Evolutionary conservation across 1,140 invertebrate species (phyloP), one percentile per base, ranked within the genome.

Genomic region (Ceratina australensis): DNA sequence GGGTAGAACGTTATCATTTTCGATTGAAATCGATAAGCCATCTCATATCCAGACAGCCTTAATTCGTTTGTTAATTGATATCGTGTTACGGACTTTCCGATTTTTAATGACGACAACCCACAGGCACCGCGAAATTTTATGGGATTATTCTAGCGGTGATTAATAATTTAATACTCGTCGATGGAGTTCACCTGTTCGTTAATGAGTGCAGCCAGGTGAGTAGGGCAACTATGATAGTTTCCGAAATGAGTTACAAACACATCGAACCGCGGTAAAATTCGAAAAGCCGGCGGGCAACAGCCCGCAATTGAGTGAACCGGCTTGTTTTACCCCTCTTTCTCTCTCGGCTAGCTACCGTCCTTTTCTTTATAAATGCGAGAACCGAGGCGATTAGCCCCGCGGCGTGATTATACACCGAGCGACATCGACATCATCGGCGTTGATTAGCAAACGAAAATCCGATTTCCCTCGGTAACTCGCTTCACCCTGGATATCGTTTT

Each of bases 381-480:
- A 59, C 78, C 69, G 56, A 67, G 56, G 26, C 82, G 83, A 85
- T 85, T 84, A 85, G 69, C 83, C 82, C 72, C 52, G 56, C 78
- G 83, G 83, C 82, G 57, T 81, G 71, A 84, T 85, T 85, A 81
- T 85, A 84, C 69, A 61, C 13, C 61, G 69, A 64, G 69, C 82
- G 83, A 85, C 84, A 85, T 85, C 71, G 74, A 64, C 81, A 69
- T 85, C 82, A 85, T 84, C 80, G 82, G 63, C 82, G 79, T 78
- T 78, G 79, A 85, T 84, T 84, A 85, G 65, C 74, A 84, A 85
- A 85, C 82, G 83, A 85, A 84, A 85, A 85, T 73, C 73, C 71
- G 82, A 81, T 85, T 84, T 67, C 18, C 33, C 57, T 59, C 78
- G 24, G 65, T 56, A 75, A 75, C 66, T 24, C 24, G 28, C 64